A percentile compares a stretch with the other conserved stretches of the same genome.
phyloP scores from a whole-genome alignment of 2,797 vertebrate species.

The Anguilla megastoma region DNA sequence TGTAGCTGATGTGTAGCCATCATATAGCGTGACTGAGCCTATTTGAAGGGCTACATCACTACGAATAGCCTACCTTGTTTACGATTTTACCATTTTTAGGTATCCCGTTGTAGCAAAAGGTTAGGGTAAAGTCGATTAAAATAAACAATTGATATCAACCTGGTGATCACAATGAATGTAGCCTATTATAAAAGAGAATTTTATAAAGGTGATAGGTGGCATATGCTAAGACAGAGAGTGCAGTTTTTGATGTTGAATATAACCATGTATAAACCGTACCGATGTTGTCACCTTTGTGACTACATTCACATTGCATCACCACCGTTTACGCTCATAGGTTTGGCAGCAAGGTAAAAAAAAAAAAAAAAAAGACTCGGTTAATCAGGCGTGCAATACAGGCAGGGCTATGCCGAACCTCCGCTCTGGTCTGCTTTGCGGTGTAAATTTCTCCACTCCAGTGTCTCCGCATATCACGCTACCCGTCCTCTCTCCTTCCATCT shows the following conservation, averaged over 20 bases:
- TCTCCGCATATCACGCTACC: constrained; percentile 3
- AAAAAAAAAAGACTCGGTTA: constrained; percentile 47
- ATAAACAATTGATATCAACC: not conserved
- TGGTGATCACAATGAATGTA: not conserved
- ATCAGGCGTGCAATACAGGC: constrained; percentile 66
- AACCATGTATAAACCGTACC: not conserved
- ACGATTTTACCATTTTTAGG: not conserved
- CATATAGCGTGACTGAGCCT: not conserved
- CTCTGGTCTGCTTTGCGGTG: constrained; percentile 24
- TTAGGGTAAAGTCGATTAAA: constrained; percentile 7
- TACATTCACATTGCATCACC: not conserved
- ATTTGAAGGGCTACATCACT: not conserved
- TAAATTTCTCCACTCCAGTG: constrained; percentile 29
- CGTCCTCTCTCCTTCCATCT: constrained; percentile 25
- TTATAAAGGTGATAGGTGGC: not conserved
- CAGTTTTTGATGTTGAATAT: not conserved
- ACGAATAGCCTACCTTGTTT: not conserved
- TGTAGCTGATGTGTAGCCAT: not conserved
- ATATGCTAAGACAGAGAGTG: not conserved
- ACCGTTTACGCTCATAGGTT: not conserved
- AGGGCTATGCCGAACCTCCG: constrained; percentile 52
- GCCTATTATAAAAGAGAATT: not conserved
- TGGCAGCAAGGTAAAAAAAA: not conserved
- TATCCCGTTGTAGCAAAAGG: not conserved
- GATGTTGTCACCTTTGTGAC: not conserved